Conservation (phyloP, 1,140 invertebrate species). For the Pseudomyrmex cubaensis region DNA sequence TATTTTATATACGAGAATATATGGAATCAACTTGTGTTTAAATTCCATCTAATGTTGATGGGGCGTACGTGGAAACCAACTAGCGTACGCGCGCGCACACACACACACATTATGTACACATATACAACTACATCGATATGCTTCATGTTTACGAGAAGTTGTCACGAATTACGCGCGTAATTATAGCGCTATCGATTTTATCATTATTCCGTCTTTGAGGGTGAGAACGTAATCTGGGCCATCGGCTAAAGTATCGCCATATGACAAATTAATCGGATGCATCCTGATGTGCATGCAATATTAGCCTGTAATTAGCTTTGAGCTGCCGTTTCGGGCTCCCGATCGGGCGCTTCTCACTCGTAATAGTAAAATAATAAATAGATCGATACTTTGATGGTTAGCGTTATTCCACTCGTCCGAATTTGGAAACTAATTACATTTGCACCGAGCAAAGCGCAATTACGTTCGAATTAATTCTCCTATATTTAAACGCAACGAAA, state of each 20-base stretch:
- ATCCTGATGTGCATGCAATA: conserved; percentile 3
- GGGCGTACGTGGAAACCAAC: no score
- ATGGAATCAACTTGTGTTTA: no score
- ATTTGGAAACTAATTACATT: conserved; percentile 18
- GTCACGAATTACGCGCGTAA: neutral
- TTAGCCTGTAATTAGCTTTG: conserved; percentile 35
- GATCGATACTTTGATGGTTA: conserved; percentile 19
- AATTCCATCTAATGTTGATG: no score
- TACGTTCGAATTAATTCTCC: neutral
- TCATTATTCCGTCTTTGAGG: neutral
- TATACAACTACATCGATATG: no score
- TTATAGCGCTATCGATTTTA: conserved; percentile 10
- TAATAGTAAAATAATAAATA: conserved; percentile 48
- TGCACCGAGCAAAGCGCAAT: neutral
- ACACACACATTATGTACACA: no score
- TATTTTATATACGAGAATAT: no score
- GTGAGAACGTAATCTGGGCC: neutral
- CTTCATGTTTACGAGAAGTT: neutral
- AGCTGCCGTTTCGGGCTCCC: neutral
- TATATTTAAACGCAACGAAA: neutral
- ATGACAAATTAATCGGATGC: conserved; percentile 30
- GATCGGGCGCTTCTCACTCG: conserved; percentile 1
- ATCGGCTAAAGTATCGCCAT: conserved; percentile 2
- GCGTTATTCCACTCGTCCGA: neutral
- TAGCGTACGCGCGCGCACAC: no score